Base-by-base conservation (phyloP, 2,888 invertebrate genomes). In the Eristalis arbustorum region DNA sequence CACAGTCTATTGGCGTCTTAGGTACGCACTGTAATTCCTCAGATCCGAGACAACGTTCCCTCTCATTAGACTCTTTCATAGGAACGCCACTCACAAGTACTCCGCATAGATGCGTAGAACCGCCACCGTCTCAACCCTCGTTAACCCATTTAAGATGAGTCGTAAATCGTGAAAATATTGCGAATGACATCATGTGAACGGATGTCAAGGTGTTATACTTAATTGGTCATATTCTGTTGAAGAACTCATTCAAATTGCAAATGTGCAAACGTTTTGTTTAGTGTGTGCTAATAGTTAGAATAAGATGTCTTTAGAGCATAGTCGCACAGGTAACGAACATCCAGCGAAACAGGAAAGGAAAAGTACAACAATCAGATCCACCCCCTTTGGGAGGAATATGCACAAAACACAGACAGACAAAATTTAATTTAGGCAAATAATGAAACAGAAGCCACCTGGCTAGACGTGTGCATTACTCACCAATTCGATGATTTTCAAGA, bases 401-500 rank as follows among this genome's bases (percentile, higher is more conserved):
- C 14, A n/a, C 42, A 42, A 42, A n/a, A n/a, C n/a, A n/a, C 14
- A n/a, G 42, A 6, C n/a, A 14, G 13, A 37, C 37, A 37, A 8
- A 37, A 37, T 37, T 37, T 13, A 37, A 37, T 37, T 37, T 37
- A 8, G 13, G 37, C 13, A 1, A 37, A 37, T 1, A 37, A 37
- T 13, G 0, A 56, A 56, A 56, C 56, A 56, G 18, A 56, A 18
- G 56, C 56, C 18, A 59, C 13, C 18, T 13, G 59, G 13, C 5
- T 25, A 25, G 25, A 11, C 14, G 11, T 28, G 59, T 5, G 28
- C 67, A 74, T 31, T 84, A 90, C 92, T 92, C 88, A 92, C 92
- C 92, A 92, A 89, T 91, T 92, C 92, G 79, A 92, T 91, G 80
- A 92, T 90, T 90, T 92, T 92, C 88, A 92, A 89, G 69, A 92